Base-by-base conservation (phyloP, 2,113 vertebrate genomes). In the Cathartes aura region DNA sequence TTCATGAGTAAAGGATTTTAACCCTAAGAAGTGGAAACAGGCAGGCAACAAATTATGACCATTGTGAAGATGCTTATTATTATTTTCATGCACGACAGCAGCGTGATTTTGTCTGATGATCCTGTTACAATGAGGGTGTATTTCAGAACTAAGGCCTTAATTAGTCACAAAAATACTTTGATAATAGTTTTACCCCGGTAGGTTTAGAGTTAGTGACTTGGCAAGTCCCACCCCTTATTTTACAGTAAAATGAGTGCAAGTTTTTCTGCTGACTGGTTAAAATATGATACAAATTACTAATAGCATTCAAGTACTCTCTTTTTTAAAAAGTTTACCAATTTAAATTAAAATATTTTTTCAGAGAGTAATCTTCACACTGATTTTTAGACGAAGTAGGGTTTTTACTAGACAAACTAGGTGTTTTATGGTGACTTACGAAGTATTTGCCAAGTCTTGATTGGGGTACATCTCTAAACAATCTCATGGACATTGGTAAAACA, bases 1-100 rank as follows among this genome's bases (percentile, higher is more conserved):
- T 38, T 59, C 85, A 95, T 20, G 67, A 91, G 68, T 12, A 82
- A 92, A 86, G 75, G 47, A 55, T 40, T 91, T 70, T 56, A 55
- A 93, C 82, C 80, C 89, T 76, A 92, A 53, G 15, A 68, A 90
- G 89, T 94, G 81, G 83, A 94, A 96, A 91, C 83, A 96, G 89
- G 88, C 96, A 97, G 96, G 93, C 90, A 96, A 85, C 80, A 87
- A 93, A 71, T 91, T 79, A 91, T 63, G 79, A 93, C 36, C 80
- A 15, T 12, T 88, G 95, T 96, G 91, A 97, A 89, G 70, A 93
- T 97, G 91, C 43, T 94, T 42, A 42, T 81, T 36, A 18, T 27
- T 90, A 71, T 75, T 94, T 74, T 73, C 97, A 97, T 97, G 94
- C 97, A 97, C 45, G 9, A 62, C 3, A 88, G 34, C 4, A 78